Evolutionary conservation across 2,888 invertebrate species (phyloP).

Genomic region (Drosophila anomelani): DNA sequence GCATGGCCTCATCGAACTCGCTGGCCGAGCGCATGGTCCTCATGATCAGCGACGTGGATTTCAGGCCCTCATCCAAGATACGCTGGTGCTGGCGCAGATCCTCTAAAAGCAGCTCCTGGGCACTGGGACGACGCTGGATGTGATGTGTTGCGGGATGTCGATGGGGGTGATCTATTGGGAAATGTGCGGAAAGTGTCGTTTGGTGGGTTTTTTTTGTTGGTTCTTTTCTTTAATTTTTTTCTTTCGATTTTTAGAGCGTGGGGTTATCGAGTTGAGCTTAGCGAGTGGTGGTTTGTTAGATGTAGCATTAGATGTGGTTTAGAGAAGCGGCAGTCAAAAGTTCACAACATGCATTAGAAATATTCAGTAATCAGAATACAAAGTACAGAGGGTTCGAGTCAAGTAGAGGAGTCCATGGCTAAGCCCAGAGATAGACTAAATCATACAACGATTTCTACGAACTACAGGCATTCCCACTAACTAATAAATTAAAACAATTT

Average conservation of each 20-base stretch:
- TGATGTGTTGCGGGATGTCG: constrained; percentile 16
- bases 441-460: constrained; percentile 45
- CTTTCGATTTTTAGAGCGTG: constrained; percentile 18
- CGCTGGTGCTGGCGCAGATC: constrained; percentile 81
- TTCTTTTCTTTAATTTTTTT: constrained; percentile 21
- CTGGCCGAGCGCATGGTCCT: constrained; percentile 84
- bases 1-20: constrained; percentile 84
- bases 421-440: constrained; percentile 68
- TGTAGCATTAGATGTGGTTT: constrained; percentile 48
- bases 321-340: constrained; percentile 56
- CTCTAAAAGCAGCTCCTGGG: constrained; percentile 77
- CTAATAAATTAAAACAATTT: constrained; percentile 31
- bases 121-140: constrained; percentile 69
- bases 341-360: constrained; percentile 64
- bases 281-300: constrained; percentile 47
- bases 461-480: constrained; percentile 60
- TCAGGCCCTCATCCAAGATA: constrained; percentile 81
- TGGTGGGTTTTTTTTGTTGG: constrained; percentile 34
- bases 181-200: constrained; percentile 79
- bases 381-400: constrained; percentile 53
- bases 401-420: constrained; percentile 75
- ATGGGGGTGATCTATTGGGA: constrained; percentile 42
- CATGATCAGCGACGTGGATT: constrained; percentile 84
- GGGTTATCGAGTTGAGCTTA: constrained; percentile 45
- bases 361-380: constrained; percentile 18